Percentiles rank a stretch among this genome's conserved stretches.
Evolutionary conservation across 2,797 vertebrate genomes (phyloP).

Genomic region (Chiroxiphia lanceolata): DNA sequence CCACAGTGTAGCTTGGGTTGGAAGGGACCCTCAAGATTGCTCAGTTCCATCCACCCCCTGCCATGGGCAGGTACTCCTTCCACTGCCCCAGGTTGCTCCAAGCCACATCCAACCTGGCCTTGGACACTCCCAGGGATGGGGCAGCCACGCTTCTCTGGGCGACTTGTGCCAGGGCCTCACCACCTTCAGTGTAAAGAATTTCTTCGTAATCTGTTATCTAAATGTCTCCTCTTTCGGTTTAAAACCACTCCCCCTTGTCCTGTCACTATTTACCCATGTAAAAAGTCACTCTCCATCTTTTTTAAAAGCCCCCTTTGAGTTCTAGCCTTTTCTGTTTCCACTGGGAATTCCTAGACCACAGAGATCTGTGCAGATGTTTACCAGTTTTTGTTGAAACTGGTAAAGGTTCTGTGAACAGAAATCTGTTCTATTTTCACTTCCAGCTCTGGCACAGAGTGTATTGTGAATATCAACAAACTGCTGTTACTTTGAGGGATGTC

Average conservation of each 20-base stretch:
- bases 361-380: background rate
- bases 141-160: background rate
- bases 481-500: background rate
- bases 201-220: background rate
- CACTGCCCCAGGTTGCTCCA: background rate
- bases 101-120: accelerated
- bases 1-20: background rate
- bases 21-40: background rate
- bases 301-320: background rate
- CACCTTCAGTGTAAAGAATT: background rate
- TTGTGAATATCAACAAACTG: background rate
- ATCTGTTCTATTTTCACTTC: background rate
- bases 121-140: background rate
- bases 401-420: background rate
- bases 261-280: background rate
- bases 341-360: background rate
- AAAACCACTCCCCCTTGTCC: background rate
- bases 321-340: background rate
- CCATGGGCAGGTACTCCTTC: background rate
- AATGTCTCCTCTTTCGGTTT: background rate
- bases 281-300: background rate
- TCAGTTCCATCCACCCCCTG: background rate
- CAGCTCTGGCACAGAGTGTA: background rate
- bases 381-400: background rate
- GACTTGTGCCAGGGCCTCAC: accelerated